Conservation (phyloP, 2,113 vertebrate genomes). For the Nycticebus coucang region DNA sequence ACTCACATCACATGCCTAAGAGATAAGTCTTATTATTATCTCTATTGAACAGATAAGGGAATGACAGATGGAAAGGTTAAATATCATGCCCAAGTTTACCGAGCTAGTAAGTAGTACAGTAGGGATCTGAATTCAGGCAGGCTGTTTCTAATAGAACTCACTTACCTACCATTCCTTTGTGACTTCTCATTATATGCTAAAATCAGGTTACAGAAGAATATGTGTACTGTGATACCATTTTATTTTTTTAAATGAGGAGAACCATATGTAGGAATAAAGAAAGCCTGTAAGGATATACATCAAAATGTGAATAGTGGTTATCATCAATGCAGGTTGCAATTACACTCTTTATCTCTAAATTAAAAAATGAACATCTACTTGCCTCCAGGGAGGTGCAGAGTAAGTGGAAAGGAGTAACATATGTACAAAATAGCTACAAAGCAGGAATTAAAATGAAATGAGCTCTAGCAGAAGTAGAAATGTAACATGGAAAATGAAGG, state of each 20-base stretch:
- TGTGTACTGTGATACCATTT: background rate
- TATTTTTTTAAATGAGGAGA: background rate
- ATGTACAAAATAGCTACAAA: background rate
- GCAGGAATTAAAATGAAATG: background rate
- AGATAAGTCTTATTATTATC: background rate
- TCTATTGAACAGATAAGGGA: background rate
- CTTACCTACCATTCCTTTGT: constrained; percentile 7
- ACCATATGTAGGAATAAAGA: background rate
- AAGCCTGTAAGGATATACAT: background rate
- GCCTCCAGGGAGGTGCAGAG: background rate
- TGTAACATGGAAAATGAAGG: background rate
- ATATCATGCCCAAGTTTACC: background rate
- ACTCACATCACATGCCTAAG: background rate
- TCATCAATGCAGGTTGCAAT: background rate
- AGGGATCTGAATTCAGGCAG: background rate
- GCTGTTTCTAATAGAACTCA: background rate
- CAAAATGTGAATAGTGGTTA: background rate
- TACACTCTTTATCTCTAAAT: background rate
- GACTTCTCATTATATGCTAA: background rate
- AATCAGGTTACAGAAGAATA: background rate
- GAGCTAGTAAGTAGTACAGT: background rate
- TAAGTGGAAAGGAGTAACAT: background rate
- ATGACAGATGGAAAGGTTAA: background rate
- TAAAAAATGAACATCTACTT: background rate
- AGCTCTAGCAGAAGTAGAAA: background rate